Percentiles rank a stretch among this genome's conserved stretches.
phyloP scores from a whole-genome alignment of 1,140 invertebrate genomes.

The Hydropsyche tenuis region DNA sequence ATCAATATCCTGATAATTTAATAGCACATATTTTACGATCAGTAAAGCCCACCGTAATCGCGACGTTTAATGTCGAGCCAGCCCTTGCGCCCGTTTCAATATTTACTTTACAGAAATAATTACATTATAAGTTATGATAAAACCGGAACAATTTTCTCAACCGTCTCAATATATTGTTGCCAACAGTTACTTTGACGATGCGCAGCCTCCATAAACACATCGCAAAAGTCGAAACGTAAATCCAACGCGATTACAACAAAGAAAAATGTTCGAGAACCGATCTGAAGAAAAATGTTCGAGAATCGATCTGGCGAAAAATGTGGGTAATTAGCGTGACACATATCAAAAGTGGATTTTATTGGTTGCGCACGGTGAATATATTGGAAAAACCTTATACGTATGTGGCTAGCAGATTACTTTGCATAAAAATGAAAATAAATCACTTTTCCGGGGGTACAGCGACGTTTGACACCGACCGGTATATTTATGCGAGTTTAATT shows the following conservation, averaged over 20 bases:
- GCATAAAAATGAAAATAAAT: slow-evolving; percentile 37
- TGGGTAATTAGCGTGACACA: no score
- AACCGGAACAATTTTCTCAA: slow-evolving; percentile 17
- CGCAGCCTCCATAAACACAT: background rate
- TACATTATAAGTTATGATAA: slow-evolving; percentile 13
- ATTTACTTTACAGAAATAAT: slow-evolving; percentile 5
- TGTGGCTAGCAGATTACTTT: slow-evolving; percentile 7
- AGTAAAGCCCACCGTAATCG: no score
- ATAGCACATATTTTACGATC: no score
- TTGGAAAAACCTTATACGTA: background rate
- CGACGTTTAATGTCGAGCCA: background rate
- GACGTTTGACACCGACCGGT: slow-evolving; percentile 27
- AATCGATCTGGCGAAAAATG: no score
- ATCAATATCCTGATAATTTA: no score
- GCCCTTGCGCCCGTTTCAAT: background rate
- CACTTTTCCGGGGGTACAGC: slow-evolving; percentile 18
- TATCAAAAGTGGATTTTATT: no score
- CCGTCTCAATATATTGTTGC: slow-evolving; percentile 1
- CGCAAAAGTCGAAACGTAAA: background rate
- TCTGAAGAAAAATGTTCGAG: no score
- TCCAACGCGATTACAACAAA: no score
- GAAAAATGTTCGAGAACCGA: no score
- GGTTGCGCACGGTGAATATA: background rate
- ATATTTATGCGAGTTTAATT: slow-evolving; percentile 17
- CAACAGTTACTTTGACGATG: background rate